phyloP scores from a whole-genome alignment of 2,797 vertebrate species.

The Channa striata region DNA sequence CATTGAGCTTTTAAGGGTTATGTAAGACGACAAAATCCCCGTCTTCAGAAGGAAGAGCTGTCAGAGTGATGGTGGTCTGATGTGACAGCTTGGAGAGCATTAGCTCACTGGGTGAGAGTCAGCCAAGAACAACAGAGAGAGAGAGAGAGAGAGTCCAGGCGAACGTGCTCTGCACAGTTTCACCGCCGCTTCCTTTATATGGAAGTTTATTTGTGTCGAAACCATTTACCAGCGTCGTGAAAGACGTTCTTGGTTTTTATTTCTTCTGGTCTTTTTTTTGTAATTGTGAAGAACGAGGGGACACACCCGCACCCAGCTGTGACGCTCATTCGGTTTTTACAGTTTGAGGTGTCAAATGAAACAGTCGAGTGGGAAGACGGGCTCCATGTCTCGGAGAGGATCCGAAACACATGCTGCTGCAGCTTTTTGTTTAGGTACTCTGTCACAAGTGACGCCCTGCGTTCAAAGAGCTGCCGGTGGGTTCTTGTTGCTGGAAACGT shows the following conservation, averaged over 20 bases:
- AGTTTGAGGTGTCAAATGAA: neutral
- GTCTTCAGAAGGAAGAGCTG: neutral
- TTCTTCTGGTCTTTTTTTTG: neutral
- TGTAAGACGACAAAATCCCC: constrained; percentile 17
- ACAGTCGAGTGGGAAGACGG: too few relatives aligned
- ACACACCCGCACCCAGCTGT: neutral
- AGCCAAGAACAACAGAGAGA: constrained; percentile 40
- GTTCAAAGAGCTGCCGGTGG: too few relatives aligned
- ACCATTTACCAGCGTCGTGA: neutral
- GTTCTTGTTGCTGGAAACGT: neutral
- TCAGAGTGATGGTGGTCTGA: constrained; percentile 11
- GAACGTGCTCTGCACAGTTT: neutral
- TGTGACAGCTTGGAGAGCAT: neutral
- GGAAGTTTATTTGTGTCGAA: constrained; percentile 5
- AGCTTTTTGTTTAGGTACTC: neutral
- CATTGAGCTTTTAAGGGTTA: constrained; percentile 8
- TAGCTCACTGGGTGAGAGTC: constrained; percentile 26
- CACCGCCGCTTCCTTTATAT: neutral
- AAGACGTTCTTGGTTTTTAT: neutral
- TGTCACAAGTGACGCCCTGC: too few relatives aligned
- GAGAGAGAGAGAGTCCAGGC: constrained; percentile 2
- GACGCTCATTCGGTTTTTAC: neutral
- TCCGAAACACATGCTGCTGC: neutral
- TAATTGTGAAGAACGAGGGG: neutral
- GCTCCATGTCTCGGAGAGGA: neutral